phyloP scores from a whole-genome alignment of 2,113 vertebrate genomes.

The Stegastes partitus region DNA sequence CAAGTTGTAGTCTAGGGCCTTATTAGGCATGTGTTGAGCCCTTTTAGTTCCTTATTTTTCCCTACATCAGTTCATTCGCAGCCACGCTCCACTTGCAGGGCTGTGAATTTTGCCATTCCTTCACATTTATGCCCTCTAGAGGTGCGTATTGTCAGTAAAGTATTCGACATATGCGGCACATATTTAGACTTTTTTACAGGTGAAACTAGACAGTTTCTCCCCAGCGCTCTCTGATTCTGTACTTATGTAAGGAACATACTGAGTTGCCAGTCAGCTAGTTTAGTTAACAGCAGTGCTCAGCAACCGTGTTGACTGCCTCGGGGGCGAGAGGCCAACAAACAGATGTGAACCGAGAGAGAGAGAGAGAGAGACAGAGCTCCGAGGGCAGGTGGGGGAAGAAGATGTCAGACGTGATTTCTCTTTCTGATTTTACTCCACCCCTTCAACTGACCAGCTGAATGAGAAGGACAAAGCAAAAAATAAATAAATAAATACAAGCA shows the following conservation, averaged over 20 bases:
- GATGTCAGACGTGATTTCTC: constrained; percentile 76
- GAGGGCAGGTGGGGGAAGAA: constrained; percentile 39
- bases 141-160: not conserved
- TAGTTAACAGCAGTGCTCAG: constrained; percentile 74
- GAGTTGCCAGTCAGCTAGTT: constrained; percentile 76
- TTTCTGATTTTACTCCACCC: constrained; percentile 58
- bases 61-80: not conserved
- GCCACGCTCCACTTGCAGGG: not conserved
- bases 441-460: constrained; percentile 34
- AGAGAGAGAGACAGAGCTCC: constrained; percentile 16
- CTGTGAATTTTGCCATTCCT: not conserved
- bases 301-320: constrained; percentile 76
- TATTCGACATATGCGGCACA: not conserved
- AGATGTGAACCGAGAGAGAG: constrained; percentile 71
- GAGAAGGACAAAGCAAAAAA: not conserved
- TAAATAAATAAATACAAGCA: constrained; percentile 16
- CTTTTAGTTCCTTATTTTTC: not conserved
- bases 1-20: not conserved
- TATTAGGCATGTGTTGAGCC: not conserved
- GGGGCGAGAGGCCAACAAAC: constrained; percentile 63
- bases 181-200: constrained; percentile 25
- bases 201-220: constrained; percentile 13
- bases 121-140: not conserved
- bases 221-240: constrained; percentile 1
- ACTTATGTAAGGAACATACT: constrained; percentile 75